These are phyloP conservation scores for Gambusia affinis DNA, from an alignment of 2,113 vertebrate genomes.

Conservation along the genomic window DNA sequence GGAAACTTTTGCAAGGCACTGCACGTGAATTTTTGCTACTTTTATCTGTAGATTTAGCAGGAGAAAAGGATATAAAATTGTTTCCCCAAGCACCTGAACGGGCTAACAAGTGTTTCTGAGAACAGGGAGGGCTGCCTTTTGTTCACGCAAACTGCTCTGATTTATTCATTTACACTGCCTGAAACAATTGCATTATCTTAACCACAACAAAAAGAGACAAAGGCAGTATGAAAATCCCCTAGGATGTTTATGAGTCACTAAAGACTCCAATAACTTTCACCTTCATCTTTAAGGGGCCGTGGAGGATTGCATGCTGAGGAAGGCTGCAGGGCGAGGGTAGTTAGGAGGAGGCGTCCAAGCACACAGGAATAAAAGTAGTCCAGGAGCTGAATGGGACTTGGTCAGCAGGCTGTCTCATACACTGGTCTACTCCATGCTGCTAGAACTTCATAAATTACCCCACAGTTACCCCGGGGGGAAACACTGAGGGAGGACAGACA, in stretches of 20 bases:
- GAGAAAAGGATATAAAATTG: slow-evolving; percentile 64
- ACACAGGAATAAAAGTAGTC: slow-evolving; percentile 68
- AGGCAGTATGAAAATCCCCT: slow-evolving; percentile 73
- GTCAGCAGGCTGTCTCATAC: slow-evolving; percentile 82
- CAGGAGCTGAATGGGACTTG: slow-evolving; percentile 67
- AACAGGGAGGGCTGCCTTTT: slow-evolving; percentile 59
- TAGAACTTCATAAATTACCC: slow-evolving; percentile 83
- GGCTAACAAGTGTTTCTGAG: slow-evolving; percentile 69
- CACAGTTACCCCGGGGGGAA: slow-evolving; percentile 72
- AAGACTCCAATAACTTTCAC: slow-evolving; percentile 84
- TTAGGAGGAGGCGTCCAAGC: slow-evolving; percentile 35
- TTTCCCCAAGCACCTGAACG: slow-evolving; percentile 57
- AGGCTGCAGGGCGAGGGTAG: slow-evolving; percentile 58
- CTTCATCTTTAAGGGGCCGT: slow-evolving; percentile 71
- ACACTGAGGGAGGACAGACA: slow-evolving; percentile 50
- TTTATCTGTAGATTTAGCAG: slow-evolving; percentile 9
- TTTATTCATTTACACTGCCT: slow-evolving; percentile 79
- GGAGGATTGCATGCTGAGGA: slow-evolving; percentile 64
- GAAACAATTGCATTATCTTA: slow-evolving; percentile 78
- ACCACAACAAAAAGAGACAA: slow-evolving; percentile 75
- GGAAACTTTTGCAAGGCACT: neutral
- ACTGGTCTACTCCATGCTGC: slow-evolving; percentile 78
- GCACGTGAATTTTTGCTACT: neutral
- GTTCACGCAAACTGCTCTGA: slow-evolving; percentile 67
- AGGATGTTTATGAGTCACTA: slow-evolving; percentile 83